Evolutionary conservation across 1,140 invertebrate species (phyloP).

Genomic region (Delia radicum): DNA sequence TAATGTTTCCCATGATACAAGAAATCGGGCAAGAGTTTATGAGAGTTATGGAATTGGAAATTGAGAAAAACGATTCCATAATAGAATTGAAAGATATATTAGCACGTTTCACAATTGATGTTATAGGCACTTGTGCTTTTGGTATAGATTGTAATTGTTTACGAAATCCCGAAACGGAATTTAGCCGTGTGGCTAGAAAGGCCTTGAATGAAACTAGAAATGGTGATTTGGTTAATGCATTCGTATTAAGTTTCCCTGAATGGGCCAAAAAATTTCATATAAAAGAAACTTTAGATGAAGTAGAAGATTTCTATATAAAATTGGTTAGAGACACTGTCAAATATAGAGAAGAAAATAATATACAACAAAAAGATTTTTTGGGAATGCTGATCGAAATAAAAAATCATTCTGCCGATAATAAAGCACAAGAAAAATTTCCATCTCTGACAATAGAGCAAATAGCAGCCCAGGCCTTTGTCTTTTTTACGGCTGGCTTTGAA

Average conservation of each 20-base stretch:
- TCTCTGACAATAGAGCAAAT: slow-evolving; percentile 32
- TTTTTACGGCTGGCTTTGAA: slow-evolving; percentile 59
- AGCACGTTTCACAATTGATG: slow-evolving; percentile 54
- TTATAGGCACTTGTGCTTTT: slow-evolving; percentile 53
- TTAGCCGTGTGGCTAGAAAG: slow-evolving; percentile 47
- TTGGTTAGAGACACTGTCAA: slow-evolving; percentile 47
- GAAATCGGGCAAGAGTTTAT: slow-evolving; percentile 41
- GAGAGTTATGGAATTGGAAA: slow-evolving; percentile 37
- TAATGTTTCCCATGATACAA: slow-evolving; percentile 54
- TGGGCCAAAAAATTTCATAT: slow-evolving; percentile 30
- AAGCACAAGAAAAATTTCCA: slow-evolving; percentile 36
- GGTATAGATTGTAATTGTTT: slow-evolving; percentile 58
- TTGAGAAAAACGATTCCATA: slow-evolving; percentile 31
- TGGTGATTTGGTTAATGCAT: background rate
- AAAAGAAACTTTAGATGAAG: slow-evolving; percentile 30
- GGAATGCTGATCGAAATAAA: slow-evolving; percentile 52
- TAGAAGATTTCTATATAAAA: slow-evolving; percentile 49
- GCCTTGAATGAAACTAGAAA: slow-evolving; percentile 31
- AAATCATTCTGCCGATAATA: slow-evolving; percentile 26
- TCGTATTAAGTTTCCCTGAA: slow-evolving; percentile 31
- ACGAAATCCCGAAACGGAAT: slow-evolving; percentile 52
- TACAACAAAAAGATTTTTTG: slow-evolving; percentile 52
- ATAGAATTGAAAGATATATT: slow-evolving; percentile 55
- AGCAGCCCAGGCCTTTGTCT: slow-evolving; percentile 40
- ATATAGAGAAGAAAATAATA: slow-evolving; percentile 48